Evolutionary conservation across 2,113 vertebrate species (phyloP), one percentile per base, ranked within the genome.

Genomic region (Vombatus ursinus): DNA sequence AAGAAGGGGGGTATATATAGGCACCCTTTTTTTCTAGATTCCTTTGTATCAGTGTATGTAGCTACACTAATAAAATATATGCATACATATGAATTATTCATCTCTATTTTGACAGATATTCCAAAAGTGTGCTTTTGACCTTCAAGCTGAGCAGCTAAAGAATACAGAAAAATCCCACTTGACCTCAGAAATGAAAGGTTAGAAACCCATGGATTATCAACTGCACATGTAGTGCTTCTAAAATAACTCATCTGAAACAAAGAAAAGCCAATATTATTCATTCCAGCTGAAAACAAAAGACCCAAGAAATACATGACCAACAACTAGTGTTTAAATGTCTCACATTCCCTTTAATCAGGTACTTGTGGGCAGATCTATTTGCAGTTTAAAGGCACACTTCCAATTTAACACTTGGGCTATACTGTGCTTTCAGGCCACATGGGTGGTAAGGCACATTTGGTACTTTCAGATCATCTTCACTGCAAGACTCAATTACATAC

Each of bases 31-130:
- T 94, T 96, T 47, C 48, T 54, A 51, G 90, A 50, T 93, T 50
- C 7, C 19, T 95, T 94, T 48, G 1, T 53, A 37, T 95, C 90
- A 93, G 24, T 93, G 97, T 95, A 92, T 91, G 52, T 92, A 96
- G 77, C 51, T 47, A 95, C 53, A 97, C 98, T 97, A 97, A 95
- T 97, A 98, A 97, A 95, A 93, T n/a, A 89, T 0, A 28, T 93
- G 52, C 95, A 89, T 52, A 91, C 89, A 53, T 95, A 95, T 97
- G 96, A 97, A 92, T 97, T 96, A 97, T 96, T 97, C 91, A 96
- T 90, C 90, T 68, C 0, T 91, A 94, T 97, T 96, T 95, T 96
- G 96, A 96, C 52, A 97, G 93, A 95, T 93, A 52, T 93, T 92
- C 94, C 95, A 96, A 52, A 97, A 92, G 90, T 48, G 94, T 92